Evolutionary conservation across 1,140 invertebrate genomes (phyloP).

Genomic region (Orchestia grillus): DNA sequence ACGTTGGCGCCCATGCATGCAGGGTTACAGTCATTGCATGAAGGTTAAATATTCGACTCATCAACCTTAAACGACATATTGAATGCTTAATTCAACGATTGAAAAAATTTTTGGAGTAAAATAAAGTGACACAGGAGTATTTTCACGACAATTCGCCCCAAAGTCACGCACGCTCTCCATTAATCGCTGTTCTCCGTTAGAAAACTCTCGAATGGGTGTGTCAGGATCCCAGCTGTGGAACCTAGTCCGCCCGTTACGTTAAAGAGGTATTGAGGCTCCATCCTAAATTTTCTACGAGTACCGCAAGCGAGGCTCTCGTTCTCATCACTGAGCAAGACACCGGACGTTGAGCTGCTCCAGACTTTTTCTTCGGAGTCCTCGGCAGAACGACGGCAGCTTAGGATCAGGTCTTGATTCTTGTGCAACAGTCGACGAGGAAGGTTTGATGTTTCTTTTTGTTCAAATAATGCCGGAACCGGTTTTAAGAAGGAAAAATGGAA

Average conservation of each 20-base stretch:
- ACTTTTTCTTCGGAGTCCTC: not conserved
- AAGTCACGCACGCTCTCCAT: not conserved
- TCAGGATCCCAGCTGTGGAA: not conserved
- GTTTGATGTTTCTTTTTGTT: too few species aligned
- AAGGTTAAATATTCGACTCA: too few species aligned
- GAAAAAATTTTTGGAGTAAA: not conserved
- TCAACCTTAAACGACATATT: not conserved
- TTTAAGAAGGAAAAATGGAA: not conserved
- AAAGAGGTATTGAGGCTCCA: not conserved
- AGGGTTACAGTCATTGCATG: too few species aligned
- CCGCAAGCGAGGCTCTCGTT: too few species aligned
- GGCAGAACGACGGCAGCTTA: not conserved
- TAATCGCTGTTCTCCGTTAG: not conserved
- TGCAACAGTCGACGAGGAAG: not conserved
- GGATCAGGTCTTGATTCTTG: not conserved
- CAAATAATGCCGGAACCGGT: too few species aligned
- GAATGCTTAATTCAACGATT: not conserved
- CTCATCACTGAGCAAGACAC: not conserved
- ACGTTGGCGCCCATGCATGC: too few species aligned
- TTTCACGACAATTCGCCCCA: not conserved
- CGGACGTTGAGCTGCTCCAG: not conserved
- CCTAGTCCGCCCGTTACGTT: not conserved
- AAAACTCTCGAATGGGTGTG: not conserved
- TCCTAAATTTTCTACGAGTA: not conserved
- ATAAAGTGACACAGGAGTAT: not conserved